Base-by-base conservation (phyloP, 2,888 invertebrate species). In the Prosopocoilus inquinatus region DNA sequence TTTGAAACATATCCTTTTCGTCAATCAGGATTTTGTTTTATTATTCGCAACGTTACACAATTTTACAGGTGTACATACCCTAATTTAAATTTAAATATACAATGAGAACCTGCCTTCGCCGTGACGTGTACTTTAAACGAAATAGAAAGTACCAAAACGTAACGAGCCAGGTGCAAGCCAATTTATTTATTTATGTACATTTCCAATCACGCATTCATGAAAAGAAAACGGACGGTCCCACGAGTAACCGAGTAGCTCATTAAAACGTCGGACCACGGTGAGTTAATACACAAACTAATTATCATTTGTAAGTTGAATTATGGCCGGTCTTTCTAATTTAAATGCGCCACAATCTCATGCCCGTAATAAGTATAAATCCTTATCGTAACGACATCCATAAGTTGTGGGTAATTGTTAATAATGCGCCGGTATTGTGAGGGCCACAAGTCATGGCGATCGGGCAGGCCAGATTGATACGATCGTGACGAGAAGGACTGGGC, bases 321-420 rank as follows among this genome's bases (percentile, higher is more conserved):
- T 41, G 13, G 41, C 15, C 41, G 15, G 16, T 13, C 41, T 36
- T 12, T 20, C 32, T 36, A 52, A 47, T 52, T 52, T 52, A 52
- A 44, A 47, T 47, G 45, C 28, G 16, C 13, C 9, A 44, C 32
- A 48, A 39, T 46, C 43, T 33, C 48, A 38, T 32, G 39, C 41
- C 48, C 52, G 51, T 56, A 56, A 56, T 48, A 52, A 52, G 52
- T 34, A 49, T 52, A 51, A 46, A 56, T 53, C 44, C 52, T 56
- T 56, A 56, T 56, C 51, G 45, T 56, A 57, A 57, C 47, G 49
- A 50, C 57, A 57, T 58, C 58, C 49, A 55, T 48, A 55, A 58
- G 50, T 58, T 49, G 51, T 58, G 41, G 51, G 53, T 59, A 59
- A 59, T 59, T 59, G 60, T 55, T 58, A 58, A 58, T 60, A 58